Evolutionary conservation across 2,888 invertebrate species (phyloP).

Genomic region (Leptopilina myrica): DNA sequence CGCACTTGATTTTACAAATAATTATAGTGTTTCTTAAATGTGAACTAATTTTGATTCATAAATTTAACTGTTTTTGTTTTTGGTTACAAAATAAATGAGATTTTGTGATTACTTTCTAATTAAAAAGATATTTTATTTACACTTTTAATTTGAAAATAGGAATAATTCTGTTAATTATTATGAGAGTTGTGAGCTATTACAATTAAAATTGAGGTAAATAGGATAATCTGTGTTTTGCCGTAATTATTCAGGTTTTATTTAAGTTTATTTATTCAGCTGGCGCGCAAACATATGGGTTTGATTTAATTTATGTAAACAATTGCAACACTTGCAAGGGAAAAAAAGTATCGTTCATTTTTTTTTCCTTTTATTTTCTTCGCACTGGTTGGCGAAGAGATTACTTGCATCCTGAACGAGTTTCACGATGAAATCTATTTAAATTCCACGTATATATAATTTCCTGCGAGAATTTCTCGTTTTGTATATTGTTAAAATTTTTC

Average conservation of each 20-base stretch:
- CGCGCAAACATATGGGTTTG: not conserved
- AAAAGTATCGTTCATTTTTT: not conserved
- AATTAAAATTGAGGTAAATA: too few species aligned
- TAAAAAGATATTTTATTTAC: too few species aligned
- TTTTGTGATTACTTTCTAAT: too few species aligned
- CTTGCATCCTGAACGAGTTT: constrained; percentile 34
- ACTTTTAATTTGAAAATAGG: too few species aligned
- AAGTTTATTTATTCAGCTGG: not conserved
- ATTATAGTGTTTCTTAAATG: too few species aligned
- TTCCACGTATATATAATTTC: constrained; percentile 13
- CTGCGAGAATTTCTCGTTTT: constrained; percentile 42
- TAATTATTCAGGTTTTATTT: constrained; percentile 10
- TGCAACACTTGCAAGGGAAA: constrained; percentile 24
- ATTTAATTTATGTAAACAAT: constrained; percentile 31
- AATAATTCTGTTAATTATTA: too few species aligned
- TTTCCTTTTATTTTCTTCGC: constrained; percentile 16
- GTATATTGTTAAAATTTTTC: constrained; percentile 34
- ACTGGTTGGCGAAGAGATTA: constrained; percentile 21
- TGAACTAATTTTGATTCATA: not conserved
- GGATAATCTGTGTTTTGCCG: not conserved
- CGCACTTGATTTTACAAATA: too few species aligned
- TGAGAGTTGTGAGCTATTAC: too few species aligned
- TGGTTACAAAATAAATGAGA: too few species aligned
- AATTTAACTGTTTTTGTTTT: too few species aligned
- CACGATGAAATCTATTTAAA: constrained; percentile 34